Percentiles rank a stretch among this genome's conserved stretches.
These are phyloP conservation scores for Asteroscopus sphinx DNA, from an alignment of 2,888 invertebrate genomes.

Conservation along the genomic window DNA sequence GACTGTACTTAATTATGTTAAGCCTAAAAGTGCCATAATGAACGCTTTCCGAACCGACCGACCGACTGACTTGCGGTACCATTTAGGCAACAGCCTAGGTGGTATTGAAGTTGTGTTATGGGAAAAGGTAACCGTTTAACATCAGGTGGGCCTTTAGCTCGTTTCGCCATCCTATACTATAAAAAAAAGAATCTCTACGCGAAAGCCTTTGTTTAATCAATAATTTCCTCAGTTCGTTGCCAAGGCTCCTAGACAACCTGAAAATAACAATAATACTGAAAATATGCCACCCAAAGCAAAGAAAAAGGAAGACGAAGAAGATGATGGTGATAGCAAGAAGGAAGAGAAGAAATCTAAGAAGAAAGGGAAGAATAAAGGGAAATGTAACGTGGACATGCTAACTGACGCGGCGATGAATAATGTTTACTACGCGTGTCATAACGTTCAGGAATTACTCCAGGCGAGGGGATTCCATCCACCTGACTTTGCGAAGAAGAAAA, in stretches of 20 bases:
- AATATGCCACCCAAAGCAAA: slow-evolving; percentile 81
- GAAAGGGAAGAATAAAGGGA: slow-evolving; percentile 90
- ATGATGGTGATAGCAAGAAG: slow-evolving; percentile 80
- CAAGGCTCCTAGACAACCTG: slow-evolving; percentile 33
- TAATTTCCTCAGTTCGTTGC: slow-evolving; percentile 45
- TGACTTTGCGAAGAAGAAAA: slow-evolving; percentile 96
- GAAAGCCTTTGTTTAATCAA: slow-evolving; percentile 60
- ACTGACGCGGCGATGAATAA: slow-evolving; percentile 98
- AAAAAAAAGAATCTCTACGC: neutral
- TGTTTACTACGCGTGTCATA: slow-evolving; percentile 97
- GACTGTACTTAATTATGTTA: too few relatives aligned
- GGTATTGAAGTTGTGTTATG: too few relatives aligned
- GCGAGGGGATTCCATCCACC: slow-evolving; percentile 97
- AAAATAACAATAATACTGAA: slow-evolving; percentile 16
- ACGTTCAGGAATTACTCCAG: slow-evolving; percentile 96
- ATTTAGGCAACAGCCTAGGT: too few relatives aligned
- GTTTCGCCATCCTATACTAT: too few relatives aligned
- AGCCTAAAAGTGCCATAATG: too few relatives aligned
- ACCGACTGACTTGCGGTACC: too few relatives aligned
- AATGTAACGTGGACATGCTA: slow-evolving; percentile 95
- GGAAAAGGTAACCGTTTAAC: too few relatives aligned
- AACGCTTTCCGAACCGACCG: too few relatives aligned
- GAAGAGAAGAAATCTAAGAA: slow-evolving; percentile 87
- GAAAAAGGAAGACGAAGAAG: slow-evolving; percentile 87
- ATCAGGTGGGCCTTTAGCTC: too few relatives aligned